Evolutionary conservation across 2,888 invertebrate genomes (phyloP).

Genomic region (Erynnis tages): DNA sequence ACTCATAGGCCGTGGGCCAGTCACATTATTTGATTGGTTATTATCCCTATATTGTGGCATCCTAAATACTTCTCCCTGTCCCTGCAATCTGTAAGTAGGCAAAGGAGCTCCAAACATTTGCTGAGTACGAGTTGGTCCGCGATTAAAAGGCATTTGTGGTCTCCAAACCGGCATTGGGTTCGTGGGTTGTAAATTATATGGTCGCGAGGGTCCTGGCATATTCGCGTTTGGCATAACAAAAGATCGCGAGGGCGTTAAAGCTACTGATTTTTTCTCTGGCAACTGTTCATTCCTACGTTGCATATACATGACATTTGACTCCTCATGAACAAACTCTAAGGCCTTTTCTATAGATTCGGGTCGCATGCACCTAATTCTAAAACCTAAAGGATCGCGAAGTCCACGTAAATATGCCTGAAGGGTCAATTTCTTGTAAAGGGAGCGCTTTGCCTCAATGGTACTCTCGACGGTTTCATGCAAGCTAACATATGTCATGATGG

Average conservation of each 20-base stretch:
- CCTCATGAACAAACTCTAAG: slow-evolving; percentile 2
- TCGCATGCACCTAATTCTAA: slow-evolving; percentile 7
- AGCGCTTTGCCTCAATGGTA: slow-evolving; percentile 3
- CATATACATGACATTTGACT: slow-evolving; percentile 1
- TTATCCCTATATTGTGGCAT: slow-evolving; percentile 2
- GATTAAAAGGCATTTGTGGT: slow-evolving; percentile 10
- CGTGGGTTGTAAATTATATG: not conserved
- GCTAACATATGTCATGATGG: slow-evolving; percentile 19
- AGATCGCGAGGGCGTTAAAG: not conserved
- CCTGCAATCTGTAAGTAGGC: slow-evolving; percentile 29
- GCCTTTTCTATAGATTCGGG: not conserved
- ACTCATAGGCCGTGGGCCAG: slow-evolving; percentile 14
- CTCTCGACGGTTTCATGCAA: slow-evolving; percentile 8
- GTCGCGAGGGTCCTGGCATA: not conserved
- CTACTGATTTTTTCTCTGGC: not conserved
- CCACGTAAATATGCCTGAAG: slow-evolving; percentile 6
- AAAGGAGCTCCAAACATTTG: slow-evolving; percentile 31
- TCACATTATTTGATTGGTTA: not conserved
- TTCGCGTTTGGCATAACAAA: not conserved
- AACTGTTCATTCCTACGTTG: slow-evolving; percentile 3
- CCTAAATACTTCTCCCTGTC: slow-evolving; percentile 25
- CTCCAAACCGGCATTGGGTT: too few species aligned
- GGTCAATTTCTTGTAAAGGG: slow-evolving; percentile 1
- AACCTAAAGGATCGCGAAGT: slow-evolving; percentile 1
- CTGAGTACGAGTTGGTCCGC: slow-evolving; percentile 29